A percentile compares a stretch with the other conserved stretches of the same genome.
phyloP scores from a whole-genome alignment of 2,888 invertebrate genomes.

The Eurytoma californica region DNA sequence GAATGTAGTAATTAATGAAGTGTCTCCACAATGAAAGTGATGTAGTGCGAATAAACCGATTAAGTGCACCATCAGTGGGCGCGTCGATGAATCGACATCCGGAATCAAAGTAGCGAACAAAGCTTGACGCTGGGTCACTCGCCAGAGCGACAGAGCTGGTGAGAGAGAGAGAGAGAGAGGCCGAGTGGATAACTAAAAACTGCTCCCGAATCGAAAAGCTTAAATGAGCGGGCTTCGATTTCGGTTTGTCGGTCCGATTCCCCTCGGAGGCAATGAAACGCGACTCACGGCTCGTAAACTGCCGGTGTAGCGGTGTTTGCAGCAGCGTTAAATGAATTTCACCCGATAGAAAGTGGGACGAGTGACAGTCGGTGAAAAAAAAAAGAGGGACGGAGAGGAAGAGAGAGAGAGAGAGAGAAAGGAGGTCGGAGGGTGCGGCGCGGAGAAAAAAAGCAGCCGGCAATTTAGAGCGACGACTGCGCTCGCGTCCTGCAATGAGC shows the following conservation, averaged over 20 bases:
- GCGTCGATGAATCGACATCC: not conserved
- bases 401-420: not conserved
- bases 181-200: not conserved
- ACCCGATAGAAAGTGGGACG: not conserved
- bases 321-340: slow-evolving; percentile 26
- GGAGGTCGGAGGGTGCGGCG: not conserved
- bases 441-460: not conserved
- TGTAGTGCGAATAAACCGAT: not conserved
- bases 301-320: not conserved
- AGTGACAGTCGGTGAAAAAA: not conserved
- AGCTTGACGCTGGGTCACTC: no score
- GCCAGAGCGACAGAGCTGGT: not conserved
- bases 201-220: not conserved
- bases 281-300: not conserved
- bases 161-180: not conserved
- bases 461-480: not conserved
- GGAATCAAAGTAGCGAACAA: not conserved
- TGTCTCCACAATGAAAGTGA: not conserved
- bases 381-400: not conserved
- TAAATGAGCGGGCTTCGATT: slow-evolving; percentile 14
- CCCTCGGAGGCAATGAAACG: not conserved
- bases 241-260: slow-evolving; percentile 11
- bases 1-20: slow-evolving; percentile 6
- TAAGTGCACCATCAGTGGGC: not conserved
- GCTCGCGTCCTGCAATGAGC: not conserved